Percentiles rank a stretch among this genome's conserved stretches.
Conservation (phyloP, 2,888 invertebrate genomes). For the Endomychus coccineus region DNA sequence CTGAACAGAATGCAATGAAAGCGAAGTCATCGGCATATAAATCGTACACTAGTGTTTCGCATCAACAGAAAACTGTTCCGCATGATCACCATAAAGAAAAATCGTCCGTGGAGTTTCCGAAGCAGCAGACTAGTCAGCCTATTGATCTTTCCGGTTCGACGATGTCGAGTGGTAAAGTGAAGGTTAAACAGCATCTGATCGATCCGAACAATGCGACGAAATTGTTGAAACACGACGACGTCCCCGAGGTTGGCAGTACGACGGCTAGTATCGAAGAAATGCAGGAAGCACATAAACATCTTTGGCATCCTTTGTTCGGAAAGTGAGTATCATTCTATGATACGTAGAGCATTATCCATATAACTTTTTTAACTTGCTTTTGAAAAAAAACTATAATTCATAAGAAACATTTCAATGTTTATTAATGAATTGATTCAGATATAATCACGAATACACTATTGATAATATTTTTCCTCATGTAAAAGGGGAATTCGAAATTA, state of each 20-base stretch:
- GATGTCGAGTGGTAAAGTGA: constrained; percentile 39
- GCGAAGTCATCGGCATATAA: constrained; percentile 10
- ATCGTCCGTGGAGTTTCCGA: constrained; percentile 2
- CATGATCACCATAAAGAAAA: constrained; percentile 12
- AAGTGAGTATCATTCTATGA: constrained; percentile 54
- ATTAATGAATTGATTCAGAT: too few relatives aligned
- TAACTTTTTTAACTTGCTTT: too few relatives aligned
- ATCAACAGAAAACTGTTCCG: constrained; percentile 15
- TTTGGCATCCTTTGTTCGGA: constrained; percentile 83
- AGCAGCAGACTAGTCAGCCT: constrained; percentile 29
- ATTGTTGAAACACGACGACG: constrained; percentile 45
- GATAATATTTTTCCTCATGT: too few relatives aligned
- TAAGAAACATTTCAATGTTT: too few relatives aligned
- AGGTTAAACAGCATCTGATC: constrained; percentile 44
- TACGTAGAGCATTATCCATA: not conserved
- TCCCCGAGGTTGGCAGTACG: constrained; percentile 58
- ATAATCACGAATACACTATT: too few relatives aligned
- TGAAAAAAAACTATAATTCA: too few relatives aligned
- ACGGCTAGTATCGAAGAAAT: constrained; percentile 54
- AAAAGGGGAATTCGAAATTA: too few relatives aligned
- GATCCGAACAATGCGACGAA: constrained; percentile 34
- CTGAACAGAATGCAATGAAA: constrained; percentile 2
- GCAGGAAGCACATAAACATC: constrained; percentile 56
- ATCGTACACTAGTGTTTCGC: constrained; percentile 6
- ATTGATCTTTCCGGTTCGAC: constrained; percentile 40